A percentile compares a stretch with the other conserved stretches of the same genome.
Evolutionary conservation across 2,888 invertebrate species (phyloP).

Genomic region (Diploptera punctata): DNA sequence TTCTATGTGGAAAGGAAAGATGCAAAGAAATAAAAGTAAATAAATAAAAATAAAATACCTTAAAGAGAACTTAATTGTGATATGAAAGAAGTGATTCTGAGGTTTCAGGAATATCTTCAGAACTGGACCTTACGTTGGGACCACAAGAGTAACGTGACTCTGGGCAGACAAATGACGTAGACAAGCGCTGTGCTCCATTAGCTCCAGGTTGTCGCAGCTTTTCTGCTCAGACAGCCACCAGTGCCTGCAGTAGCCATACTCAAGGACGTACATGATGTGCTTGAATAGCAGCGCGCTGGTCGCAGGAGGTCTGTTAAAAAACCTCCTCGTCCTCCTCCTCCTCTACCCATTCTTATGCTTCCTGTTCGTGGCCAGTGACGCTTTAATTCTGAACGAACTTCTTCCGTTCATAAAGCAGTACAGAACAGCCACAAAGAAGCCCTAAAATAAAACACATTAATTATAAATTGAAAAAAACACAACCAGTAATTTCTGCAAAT

Average conservation of each 20-base stretch:
- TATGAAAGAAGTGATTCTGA: too few species aligned
- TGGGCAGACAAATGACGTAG: not conserved
- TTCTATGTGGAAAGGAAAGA: too few species aligned
- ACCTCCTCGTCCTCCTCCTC: not conserved
- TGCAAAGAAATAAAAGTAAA: too few species aligned
- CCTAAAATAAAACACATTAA: slow-evolving; percentile 56
- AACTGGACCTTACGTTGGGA: not conserved
- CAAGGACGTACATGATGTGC: slow-evolving; percentile 36
- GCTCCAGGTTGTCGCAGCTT: slow-evolving; percentile 8
- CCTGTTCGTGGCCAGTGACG: slow-evolving; percentile 43
- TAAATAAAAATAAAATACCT: too few species aligned
- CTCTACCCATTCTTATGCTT: not conserved
- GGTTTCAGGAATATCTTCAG: too few species aligned
- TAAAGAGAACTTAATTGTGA: too few species aligned
- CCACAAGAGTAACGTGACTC: not conserved
- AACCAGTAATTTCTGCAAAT: too few species aligned
- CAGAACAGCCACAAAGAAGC: slow-evolving; percentile 70
- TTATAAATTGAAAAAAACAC: not conserved
- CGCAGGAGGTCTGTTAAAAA: slow-evolving; percentile 11
- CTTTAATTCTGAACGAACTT: slow-evolving; percentile 64
- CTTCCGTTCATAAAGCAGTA: slow-evolving; percentile 75
- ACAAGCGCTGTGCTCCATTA: not conserved
- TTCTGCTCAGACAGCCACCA: slow-evolving; percentile 2
- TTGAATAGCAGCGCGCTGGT: slow-evolving; percentile 36
- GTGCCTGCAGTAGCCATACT: slow-evolving; percentile 7